Base-by-base conservation (phyloP, 2,113 vertebrate genomes). In the Aix galericulata region DNA sequence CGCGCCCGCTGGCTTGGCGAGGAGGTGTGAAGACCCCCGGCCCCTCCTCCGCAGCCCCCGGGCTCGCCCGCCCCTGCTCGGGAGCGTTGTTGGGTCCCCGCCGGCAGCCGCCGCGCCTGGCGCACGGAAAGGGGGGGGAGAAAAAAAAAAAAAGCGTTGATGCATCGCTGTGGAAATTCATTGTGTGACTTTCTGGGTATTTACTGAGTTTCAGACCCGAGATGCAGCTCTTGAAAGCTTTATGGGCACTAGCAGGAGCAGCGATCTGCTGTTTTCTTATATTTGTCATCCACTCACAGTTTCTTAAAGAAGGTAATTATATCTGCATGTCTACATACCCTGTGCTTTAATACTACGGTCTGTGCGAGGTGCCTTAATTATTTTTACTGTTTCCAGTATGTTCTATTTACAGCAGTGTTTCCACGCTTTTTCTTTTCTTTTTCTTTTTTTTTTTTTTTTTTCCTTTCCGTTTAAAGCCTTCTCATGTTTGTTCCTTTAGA, bases 151-250 rank as follows among this genome's bases (percentile, higher is more conserved):
- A 48, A 96, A 95, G 86, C 97, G 96, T 97, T 97, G 98, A 98
- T 98, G 98, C 98, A 96, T 97, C 97, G 97, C 97, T 96, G 88
- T 95, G 98, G 96, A 97, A 96, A 97, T 97, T 88, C 78, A 98
- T 97, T 96, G 97, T 97, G 97, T 98, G 97, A 97, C 97, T 98
- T 97, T 98, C 96, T 98, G 98, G 98, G 96, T 97, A 97, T 98
- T 98, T 98, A 97, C 98, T 98, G 98, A 95, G 97, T 97, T 97
- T 97, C 97, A 94, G 97, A 98, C 97, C 98, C 98, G 98, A 98
- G 98, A 99, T 99, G 99, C 99, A 99, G 98, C 98, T 99, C 97
- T 98, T 99, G 98, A 98, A 99, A 98, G 98, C 99, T 96, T 98
- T 99, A 98, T 99, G 99, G 99, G 99, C 99, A 98, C 97, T 99